phyloP scores from a whole-genome alignment of 2,113 vertebrate genomes.

The Cairina moschata region DNA sequence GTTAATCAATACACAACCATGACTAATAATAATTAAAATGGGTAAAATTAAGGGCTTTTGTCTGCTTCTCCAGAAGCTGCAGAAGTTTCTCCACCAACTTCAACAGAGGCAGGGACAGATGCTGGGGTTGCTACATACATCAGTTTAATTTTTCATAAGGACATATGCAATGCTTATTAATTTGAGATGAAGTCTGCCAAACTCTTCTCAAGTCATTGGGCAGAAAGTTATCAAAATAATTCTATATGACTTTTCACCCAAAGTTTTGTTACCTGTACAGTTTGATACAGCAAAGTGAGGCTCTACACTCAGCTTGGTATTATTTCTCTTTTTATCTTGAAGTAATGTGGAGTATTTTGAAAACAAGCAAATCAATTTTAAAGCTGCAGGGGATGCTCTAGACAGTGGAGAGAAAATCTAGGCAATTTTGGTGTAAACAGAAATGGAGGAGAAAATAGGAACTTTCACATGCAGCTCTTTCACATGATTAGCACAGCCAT shows the following conservation, averaged over 20 bases:
- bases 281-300: not conserved
- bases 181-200: not conserved
- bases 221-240: not conserved
- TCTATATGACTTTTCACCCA: not conserved
- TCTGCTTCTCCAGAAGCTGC: not conserved
- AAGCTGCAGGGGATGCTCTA: not conserved
- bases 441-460: not conserved
- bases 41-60: not conserved
- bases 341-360: not conserved
- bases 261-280: not conserved
- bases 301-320: not conserved
- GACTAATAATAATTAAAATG: not conserved
- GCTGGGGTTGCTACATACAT: not conserved
- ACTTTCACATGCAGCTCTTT: constrained; percentile 3
- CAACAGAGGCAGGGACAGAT: not conserved
- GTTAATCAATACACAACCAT: not conserved
- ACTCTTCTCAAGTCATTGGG: not conserved
- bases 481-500: constrained; percentile 2
- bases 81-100: not conserved
- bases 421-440: not conserved
- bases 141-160: not conserved
- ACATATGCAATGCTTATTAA: not conserved
- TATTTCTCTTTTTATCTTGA: not conserved
- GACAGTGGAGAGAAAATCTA: not conserved
- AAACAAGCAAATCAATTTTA: not conserved